Base-by-base conservation (phyloP, 2,113 vertebrate genomes). In the Porphyrio hochstetteri region DNA sequence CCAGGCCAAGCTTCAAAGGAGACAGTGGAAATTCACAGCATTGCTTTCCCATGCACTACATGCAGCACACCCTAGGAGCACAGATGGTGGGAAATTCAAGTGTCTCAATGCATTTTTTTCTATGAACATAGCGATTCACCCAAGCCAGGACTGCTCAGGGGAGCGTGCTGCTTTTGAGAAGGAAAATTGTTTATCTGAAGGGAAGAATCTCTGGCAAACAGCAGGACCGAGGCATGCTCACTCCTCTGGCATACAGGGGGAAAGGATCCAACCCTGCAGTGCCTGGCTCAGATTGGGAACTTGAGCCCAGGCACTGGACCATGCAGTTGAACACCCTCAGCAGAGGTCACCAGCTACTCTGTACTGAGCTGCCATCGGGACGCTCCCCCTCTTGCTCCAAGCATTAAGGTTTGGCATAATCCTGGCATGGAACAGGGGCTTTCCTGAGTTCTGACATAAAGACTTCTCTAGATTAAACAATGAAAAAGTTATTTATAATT, bases 301-400 rank as follows among this genome's bases (percentile, higher is more conserved):
- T 38, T 0, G 0, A 40, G 42, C 36, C 31, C 0, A 0, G 16
- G 29, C 2, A 1, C 16, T 19, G 3, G 1, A 20, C 36, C 5
- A 0, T 4, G 38, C 21, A 44, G 68, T n/a, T 42, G 59, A 89
- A 20, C 8, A 27, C 29, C 20, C 36, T 65, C 55, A 56, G 33
- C 27, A 28, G 20, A 31, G 48, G 44, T 28, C 59, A 85, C 24
- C 9, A 8, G 24, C 33, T 10, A 2, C 42, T 46, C 82, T 23
- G 1, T 35, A 65, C 16, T 0, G 5, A 86, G 70, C 15, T 81
- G 63, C 50, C 78, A 2, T 24, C 17, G 0, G 42, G 53, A n/a
- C 46, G 38, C 65, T 90, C 68, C 53, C 53, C 31, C 38, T 69
- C 74, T 36, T 46, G 6, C 10, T 38, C 12, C 70, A 82, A 91